Evolutionary conservation across 2,888 invertebrate genomes (phyloP), one percentile per base, ranked within the genome.

Genomic region (Unio pictorum): DNA sequence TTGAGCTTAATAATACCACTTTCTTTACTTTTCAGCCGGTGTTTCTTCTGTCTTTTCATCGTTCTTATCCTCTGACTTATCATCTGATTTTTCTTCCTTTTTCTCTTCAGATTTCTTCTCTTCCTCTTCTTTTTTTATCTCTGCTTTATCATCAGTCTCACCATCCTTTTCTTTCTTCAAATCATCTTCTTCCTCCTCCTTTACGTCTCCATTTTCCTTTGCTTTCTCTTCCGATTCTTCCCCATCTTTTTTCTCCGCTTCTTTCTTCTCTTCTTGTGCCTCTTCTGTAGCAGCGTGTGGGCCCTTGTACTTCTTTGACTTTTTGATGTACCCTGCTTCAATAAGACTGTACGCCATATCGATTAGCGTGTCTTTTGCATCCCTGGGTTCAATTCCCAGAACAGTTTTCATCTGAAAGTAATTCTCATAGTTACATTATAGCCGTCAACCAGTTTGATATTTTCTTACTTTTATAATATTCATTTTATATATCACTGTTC

Each of bases 281-380:
- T 64, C 70, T 5, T 69, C 74, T n/a, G 68, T 71, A 3, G 73
- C 71, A 30, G 67, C 74, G 55, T 74, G 59, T 66, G n/a, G 61
- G 55, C 57, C 84, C 64, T 74, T 81, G 75, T 83, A 86, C 68
- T 83, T 82, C 72, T 84, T 86, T 20, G 86, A 78, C 67, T 89
- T 89, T 78, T 89, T 89, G 6, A 91, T 87, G 64, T 92, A 86
- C 61, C 91, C 92, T 59, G 87, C 84, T 66, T 92, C 92, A 63
- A 92, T 91, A 73, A 92, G 83, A 64, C 90, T 89, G 82, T 92
- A 91, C 18, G 89, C 91, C 91, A 92, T 92, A 71, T 92, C 92
- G 67, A 92, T 82, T 34, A 92, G 74, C 6, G 91, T 91, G 60
- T 89, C 87, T 63, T 90, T 89, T 15, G 89, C 75, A 62, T 91